Evolutionary conservation across 2,888 invertebrate species (phyloP).

Genomic region (Cryptops parisi): DNA sequence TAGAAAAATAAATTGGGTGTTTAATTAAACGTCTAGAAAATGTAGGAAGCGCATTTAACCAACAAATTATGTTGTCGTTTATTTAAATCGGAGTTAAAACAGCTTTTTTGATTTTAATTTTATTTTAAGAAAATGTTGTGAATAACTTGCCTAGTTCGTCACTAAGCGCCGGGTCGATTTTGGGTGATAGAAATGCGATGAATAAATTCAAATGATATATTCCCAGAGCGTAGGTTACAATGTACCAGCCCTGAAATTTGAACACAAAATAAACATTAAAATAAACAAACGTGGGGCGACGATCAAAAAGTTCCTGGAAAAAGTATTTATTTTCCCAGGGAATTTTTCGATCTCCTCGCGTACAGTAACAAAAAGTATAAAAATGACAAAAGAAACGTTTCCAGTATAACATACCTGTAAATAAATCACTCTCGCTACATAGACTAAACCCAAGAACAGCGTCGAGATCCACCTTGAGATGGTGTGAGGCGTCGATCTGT

Average conservation of each 20-base stretch:
- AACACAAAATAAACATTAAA: slow-evolving; percentile 25
- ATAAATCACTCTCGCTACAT: slow-evolving; percentile 63
- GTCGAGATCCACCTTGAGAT: slow-evolving; percentile 66
- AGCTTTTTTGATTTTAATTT: too few relatives aligned
- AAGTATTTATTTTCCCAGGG: too few relatives aligned
- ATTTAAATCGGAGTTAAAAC: too few relatives aligned
- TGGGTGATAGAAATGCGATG: slow-evolving; percentile 98
- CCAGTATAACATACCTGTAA: slow-evolving; percentile 51
- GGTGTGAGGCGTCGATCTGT: slow-evolving; percentile 71
- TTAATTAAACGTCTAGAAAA: too few relatives aligned
- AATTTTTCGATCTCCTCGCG: too few relatives aligned
- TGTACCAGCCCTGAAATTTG: slow-evolving; percentile 99
- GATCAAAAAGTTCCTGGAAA: slow-evolving; percentile 18
- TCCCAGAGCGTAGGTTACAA: slow-evolving; percentile 95
- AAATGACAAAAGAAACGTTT: too few relatives aligned
- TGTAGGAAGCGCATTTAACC: too few relatives aligned
- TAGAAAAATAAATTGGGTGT: neutral
- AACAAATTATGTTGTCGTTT: too few relatives aligned
- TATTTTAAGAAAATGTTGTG: neutral
- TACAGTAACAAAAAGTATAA: slow-evolving; percentile 11
- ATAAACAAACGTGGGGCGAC: slow-evolving; percentile 6
- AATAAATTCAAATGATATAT: slow-evolving; percentile 99
- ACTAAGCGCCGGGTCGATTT: slow-evolving; percentile 88
- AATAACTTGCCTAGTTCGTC: slow-evolving; percentile 65
- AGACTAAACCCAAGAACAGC: slow-evolving; percentile 49